phyloP scores from a whole-genome alignment of 2,888 invertebrate genomes.

The Hyposoter dolosus region DNA sequence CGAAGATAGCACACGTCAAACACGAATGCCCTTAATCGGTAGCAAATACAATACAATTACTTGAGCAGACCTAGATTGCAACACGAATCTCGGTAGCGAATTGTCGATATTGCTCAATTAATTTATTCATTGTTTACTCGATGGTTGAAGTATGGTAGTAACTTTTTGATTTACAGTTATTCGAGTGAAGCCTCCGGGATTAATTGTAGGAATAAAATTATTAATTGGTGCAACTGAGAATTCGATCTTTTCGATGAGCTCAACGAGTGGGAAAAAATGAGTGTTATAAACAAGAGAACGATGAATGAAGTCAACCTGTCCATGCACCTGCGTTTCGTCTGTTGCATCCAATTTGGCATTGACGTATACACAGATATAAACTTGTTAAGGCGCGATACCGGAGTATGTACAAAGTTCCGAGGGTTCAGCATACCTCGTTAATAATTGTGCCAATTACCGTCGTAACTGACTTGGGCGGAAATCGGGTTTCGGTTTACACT shows the following conservation, averaged over 20 bases:
- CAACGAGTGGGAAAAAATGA: background rate
- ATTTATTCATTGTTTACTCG: background rate
- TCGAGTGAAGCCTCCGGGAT: background rate
- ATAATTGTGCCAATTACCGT: slow-evolving; percentile 75
- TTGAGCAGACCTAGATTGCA: background rate
- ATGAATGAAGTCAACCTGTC: slow-evolving; percentile 1
- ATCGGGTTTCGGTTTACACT: slow-evolving; percentile 18
- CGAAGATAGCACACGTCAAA: background rate
- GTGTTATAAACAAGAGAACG: background rate
- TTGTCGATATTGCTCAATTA: background rate
- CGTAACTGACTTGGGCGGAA: slow-evolving; percentile 57
- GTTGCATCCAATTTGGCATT: slow-evolving; percentile 7
- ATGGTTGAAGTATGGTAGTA: background rate
- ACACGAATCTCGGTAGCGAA: background rate
- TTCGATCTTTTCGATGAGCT: background rate
- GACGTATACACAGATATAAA: slow-evolving; percentile 1
- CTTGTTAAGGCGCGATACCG: background rate
- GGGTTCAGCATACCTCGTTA: slow-evolving; percentile 55
- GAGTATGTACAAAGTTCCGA: background rate
- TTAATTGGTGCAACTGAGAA: background rate
- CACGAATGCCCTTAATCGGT: background rate
- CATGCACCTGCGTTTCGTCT: background rate
- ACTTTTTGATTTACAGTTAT: background rate
- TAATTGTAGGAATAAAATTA: background rate
- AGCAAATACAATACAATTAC: background rate